These are phyloP conservation scores for Trachythela sp. DNA, from an alignment of 64 coral and sea anemone genomes.

Conservation along the genomic window DNA sequence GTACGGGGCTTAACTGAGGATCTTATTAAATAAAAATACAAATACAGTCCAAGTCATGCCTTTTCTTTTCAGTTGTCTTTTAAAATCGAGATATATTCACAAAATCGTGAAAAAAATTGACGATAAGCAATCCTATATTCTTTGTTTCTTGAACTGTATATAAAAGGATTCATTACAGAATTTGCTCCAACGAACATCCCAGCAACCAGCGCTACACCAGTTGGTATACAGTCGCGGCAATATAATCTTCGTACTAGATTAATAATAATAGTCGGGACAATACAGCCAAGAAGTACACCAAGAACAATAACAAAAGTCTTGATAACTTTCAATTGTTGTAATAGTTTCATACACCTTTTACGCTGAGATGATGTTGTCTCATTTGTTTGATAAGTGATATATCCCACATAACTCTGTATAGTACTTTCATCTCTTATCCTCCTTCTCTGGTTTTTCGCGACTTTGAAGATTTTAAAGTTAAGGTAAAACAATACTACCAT, in stretches of 20 bases:
- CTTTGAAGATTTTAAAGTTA: not conserved
- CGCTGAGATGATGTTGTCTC: too few species aligned
- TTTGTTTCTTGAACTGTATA: not conserved
- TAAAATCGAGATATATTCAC: too few species aligned
- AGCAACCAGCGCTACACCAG: not conserved
- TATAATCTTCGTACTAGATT: not conserved
- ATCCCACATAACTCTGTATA: not conserved
- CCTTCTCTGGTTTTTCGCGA: not conserved
- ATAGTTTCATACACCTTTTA: not conserved
- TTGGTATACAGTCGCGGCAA: not conserved
- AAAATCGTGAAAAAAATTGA: not conserved
- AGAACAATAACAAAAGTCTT: not conserved
- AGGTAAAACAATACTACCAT: not conserved
- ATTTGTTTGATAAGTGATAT: not conserved
- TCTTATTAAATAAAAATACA: too few species aligned
- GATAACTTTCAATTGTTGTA: not conserved
- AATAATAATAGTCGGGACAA: too few species aligned
- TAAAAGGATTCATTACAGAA: not conserved
- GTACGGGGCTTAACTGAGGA: too few species aligned
- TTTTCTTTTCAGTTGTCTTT: too few species aligned
- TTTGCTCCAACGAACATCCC: not conserved
- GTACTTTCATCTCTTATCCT: not conserved
- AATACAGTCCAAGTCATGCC: too few species aligned
- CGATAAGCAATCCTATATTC: not conserved
- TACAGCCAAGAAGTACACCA: not conserved